These are phyloP conservation scores for Papilio demoleus DNA, from an alignment of 2,888 invertebrate species.

Conservation along the genomic window DNA sequence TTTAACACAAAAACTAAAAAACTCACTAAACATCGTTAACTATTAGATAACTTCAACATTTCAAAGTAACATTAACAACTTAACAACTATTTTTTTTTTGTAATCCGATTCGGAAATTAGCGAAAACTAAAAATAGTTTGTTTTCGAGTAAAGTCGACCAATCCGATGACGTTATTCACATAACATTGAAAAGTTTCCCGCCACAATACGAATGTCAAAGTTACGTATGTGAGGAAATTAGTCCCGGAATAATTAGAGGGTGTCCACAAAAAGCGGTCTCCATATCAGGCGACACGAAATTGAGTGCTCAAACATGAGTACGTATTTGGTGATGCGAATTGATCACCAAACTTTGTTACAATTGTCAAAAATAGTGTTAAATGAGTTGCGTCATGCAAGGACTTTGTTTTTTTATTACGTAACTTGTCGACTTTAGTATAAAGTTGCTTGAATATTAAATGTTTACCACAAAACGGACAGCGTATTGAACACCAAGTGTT, in stretches of 20 bases:
- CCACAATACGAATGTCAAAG: not conserved
- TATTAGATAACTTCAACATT: too few species aligned
- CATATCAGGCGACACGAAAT: conserved; percentile 66
- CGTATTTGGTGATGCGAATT: conserved; percentile 72
- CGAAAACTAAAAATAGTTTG: too few species aligned
- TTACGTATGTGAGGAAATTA: conserved; percentile 38
- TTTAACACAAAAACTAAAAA: too few species aligned
- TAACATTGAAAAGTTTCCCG: conserved; percentile 26
- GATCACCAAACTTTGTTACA: conserved; percentile 56
- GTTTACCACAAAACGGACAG: too few species aligned
- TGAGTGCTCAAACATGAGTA: conserved; percentile 58
- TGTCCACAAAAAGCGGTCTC: conserved; percentile 65
- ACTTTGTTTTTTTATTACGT: conserved; percentile 35
- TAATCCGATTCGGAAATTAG: too few species aligned
- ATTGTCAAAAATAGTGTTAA: conserved; percentile 49
- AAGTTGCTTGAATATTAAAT: too few species aligned
- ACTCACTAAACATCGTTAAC: too few species aligned
- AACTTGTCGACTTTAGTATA: too few species aligned
- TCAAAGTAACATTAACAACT: too few species aligned
- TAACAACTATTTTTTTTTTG: too few species aligned
- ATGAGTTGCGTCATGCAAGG: conserved; percentile 48
- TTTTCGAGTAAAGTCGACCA: too few species aligned
- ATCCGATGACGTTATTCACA: not conserved
- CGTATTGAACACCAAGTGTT: too few species aligned
- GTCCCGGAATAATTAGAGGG: conserved; percentile 61